Evolutionary conservation across 2,797 vertebrate genomes (phyloP).

Genomic region (Periparus ater): DNA sequence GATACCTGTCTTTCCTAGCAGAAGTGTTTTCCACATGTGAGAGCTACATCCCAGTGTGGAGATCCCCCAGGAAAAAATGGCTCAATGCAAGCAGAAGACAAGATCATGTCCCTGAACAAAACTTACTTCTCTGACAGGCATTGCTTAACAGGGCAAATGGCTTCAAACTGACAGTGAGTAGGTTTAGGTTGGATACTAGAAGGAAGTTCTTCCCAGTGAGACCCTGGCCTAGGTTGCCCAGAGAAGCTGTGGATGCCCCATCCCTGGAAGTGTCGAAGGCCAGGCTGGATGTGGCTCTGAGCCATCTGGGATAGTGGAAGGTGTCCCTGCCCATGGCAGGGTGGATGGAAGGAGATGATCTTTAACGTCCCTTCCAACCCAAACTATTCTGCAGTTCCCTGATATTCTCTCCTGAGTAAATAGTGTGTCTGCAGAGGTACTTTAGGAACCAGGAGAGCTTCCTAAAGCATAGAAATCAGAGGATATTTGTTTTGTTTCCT

Average conservation of each 20-base stretch:
- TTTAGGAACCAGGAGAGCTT: neutral
- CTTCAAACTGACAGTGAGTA: neutral
- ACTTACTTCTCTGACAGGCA: neutral
- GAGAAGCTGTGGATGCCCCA: neutral
- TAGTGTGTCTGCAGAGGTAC: neutral
- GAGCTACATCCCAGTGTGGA: neutral
- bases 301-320: neutral
- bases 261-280: neutral
- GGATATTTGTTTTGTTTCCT: neutral
- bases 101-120: neutral
- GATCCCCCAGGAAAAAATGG: neutral
- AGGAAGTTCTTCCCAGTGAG: neutral
- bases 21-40: neutral
- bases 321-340: neutral
- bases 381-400: neutral
- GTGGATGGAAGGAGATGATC: neutral
- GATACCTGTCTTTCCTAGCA: neutral
- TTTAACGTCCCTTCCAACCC: neutral
- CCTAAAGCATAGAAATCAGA: neutral
- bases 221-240: neutral
- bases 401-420: neutral
- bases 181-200: neutral
- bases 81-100: neutral
- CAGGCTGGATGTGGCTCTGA: neutral
- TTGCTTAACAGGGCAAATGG: neutral